These are phyloP conservation scores for Selene dorsalis DNA, from an alignment of 2,797 vertebrate species.

Conservation along the genomic window DNA sequence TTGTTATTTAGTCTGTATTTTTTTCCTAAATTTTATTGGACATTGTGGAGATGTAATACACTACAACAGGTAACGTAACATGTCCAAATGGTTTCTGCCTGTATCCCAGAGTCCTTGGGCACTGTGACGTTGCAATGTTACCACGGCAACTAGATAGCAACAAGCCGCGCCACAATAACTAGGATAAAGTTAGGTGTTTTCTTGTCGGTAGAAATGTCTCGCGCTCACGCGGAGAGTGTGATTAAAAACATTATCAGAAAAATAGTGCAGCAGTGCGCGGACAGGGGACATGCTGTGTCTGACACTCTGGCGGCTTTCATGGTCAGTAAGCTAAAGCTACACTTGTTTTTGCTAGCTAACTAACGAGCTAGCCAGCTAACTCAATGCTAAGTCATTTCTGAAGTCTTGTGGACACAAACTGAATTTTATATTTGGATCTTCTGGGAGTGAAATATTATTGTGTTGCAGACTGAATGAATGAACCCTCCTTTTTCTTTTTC, in stretches of 20 bases:
- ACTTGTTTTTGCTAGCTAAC: too few species aligned
- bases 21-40: too few species aligned
- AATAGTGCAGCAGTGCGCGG: conserved; percentile 82
- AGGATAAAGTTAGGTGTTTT: neutral
- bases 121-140: neutral
- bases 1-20: too few species aligned
- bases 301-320: conserved; percentile 89
- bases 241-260: conserved; percentile 87
- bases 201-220: conserved; percentile 78
- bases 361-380: neutral
- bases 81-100: too few species aligned
- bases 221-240: conserved; percentile 76
- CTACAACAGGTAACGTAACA: too few species aligned
- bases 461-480: neutral
- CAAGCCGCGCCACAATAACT: neutral
- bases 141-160: conserved; percentile 56
- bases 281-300: conserved; percentile 79
- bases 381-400: neutral
- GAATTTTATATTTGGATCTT: neutral
- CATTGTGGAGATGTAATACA: too few species aligned
- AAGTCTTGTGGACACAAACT: too few species aligned
- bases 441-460: neutral
- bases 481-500: neutral
- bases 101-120: too few species aligned
- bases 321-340: conserved; percentile 80